phyloP scores from a whole-genome alignment of 2,797 vertebrate species.

The Gymnoscopelus microlampas region DNA sequence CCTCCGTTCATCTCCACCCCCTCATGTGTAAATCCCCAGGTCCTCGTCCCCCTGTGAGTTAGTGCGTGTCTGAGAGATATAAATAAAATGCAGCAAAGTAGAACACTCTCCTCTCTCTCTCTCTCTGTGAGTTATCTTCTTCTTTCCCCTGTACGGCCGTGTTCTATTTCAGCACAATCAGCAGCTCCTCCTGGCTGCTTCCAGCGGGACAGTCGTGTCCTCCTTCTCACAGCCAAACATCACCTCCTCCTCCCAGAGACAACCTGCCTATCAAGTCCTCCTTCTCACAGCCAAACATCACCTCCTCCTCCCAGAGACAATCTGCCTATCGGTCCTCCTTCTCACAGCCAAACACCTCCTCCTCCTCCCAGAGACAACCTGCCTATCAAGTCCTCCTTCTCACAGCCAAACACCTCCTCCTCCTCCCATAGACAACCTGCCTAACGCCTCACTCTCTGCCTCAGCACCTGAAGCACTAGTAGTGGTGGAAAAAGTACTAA shows the following conservation, averaged over 20 bases:
- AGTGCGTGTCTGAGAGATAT: constrained; percentile 62
- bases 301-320: constrained; percentile 50
- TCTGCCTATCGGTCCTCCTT: constrained; percentile 67
- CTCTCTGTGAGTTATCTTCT: constrained; percentile 26
- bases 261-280: too few relatives aligned
- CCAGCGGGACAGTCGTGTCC: constrained; percentile 36
- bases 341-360: constrained; percentile 67
- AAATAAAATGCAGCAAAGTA: constrained; percentile 73
- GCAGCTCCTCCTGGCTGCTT: constrained; percentile 48
- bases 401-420: constrained; percentile 65
- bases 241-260: constrained; percentile 52
- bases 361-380: constrained; percentile 46
- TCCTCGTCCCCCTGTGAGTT: constrained; percentile 35
- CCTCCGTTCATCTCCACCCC: constrained; percentile 13
- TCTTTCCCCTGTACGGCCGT: constrained; percentile 38
- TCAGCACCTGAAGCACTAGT: constrained; percentile 41
- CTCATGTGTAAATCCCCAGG: constrained; percentile 25
- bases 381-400: constrained; percentile 77
- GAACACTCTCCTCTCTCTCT: constrained; percentile 51
- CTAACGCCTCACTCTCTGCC: constrained; percentile 48
- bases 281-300: constrained; percentile 72
- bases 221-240: constrained; percentile 75
- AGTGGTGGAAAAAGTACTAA: too few relatives aligned
- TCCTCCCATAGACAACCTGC: constrained; percentile 45
- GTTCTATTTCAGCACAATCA: constrained; percentile 71